Percentiles rank a stretch among this genome's conserved stretches.
Evolutionary conservation across 2,797 vertebrate genomes (phyloP).

Genomic region (Aeoliscus strigatus): DNA sequence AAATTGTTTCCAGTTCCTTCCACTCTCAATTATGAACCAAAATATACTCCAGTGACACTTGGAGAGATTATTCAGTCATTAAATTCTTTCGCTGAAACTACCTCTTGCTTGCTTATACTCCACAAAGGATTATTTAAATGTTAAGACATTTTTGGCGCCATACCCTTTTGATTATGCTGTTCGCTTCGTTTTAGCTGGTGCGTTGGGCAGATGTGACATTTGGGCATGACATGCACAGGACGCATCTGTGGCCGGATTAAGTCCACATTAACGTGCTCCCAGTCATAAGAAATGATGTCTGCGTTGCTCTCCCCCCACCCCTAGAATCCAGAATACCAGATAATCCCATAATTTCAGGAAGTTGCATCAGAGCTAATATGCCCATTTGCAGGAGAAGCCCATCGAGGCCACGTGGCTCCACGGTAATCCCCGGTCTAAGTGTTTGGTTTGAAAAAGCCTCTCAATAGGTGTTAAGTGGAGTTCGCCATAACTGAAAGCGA

Average conservation of each 20-base stretch:
- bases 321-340: constrained; percentile 2
- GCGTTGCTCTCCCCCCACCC: constrained; percentile 2
- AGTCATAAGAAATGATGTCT: too few relatives aligned
- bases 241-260: too few relatives aligned
- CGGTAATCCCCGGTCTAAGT: constrained; percentile 4
- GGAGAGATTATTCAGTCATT: too few relatives aligned
- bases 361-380: constrained; percentile 1
- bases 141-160: not conserved
- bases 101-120: too few relatives aligned
- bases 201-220: too few relatives aligned
- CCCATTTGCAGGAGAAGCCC: too few relatives aligned
- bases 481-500: constrained; percentile 15
- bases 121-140: constrained; percentile 1
- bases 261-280: too few relatives aligned
- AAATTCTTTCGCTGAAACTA: constrained; percentile 13
- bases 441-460: constrained; percentile 7
- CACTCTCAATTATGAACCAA: constrained; percentile 21
- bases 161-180: not conserved
- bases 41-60: constrained; percentile 10
- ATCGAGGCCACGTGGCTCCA: too few relatives aligned
- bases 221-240: too few relatives aligned
- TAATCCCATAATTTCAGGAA: constrained; percentile 6
- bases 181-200: too few relatives aligned
- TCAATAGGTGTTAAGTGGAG: constrained; percentile 19
- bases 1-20: constrained; percentile 20